Evolutionary conservation across 2,888 invertebrate genomes (phyloP).

Genomic region (Himalopsyche tibetana): DNA sequence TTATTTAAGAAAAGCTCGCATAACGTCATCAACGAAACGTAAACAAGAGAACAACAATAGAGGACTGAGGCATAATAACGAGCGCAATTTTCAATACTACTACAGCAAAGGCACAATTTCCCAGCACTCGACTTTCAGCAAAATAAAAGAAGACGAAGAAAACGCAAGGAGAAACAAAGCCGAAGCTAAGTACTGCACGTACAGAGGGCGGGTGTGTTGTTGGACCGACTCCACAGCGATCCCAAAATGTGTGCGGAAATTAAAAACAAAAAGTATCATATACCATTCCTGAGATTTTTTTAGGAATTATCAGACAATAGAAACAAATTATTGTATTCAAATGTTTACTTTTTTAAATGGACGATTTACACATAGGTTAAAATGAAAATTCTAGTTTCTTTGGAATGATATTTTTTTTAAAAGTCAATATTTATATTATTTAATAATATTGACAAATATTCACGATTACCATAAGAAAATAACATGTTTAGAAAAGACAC

Average conservation of each 20-base stretch:
- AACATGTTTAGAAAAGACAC: no score
- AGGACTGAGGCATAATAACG: background rate
- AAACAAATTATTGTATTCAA: no score
- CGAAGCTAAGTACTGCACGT: background rate
- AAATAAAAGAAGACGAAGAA: conserved; percentile 7
- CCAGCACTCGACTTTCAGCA: background rate
- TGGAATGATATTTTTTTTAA: no score
- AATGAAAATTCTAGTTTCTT: no score
- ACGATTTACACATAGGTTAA: no score
- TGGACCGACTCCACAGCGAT: background rate
- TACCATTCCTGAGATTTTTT: no score
- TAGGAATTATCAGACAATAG: no score
- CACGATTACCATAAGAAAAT: no score
- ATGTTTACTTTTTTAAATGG: no score
- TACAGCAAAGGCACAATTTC: background rate
- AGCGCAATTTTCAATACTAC: background rate
- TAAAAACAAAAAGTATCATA: no score
- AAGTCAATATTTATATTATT: no score
- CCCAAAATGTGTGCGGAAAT: background rate
- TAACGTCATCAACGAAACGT: background rate
- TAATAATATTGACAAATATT: no score
- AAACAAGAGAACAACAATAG: conserved; percentile 19
- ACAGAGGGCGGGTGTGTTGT: conserved; percentile 2
- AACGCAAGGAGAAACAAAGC: conserved; percentile 12
- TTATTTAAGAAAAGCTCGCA: background rate